Conservation (phyloP, 2,888 invertebrate genomes). For the Leptarthrus brevirostris region DNA sequence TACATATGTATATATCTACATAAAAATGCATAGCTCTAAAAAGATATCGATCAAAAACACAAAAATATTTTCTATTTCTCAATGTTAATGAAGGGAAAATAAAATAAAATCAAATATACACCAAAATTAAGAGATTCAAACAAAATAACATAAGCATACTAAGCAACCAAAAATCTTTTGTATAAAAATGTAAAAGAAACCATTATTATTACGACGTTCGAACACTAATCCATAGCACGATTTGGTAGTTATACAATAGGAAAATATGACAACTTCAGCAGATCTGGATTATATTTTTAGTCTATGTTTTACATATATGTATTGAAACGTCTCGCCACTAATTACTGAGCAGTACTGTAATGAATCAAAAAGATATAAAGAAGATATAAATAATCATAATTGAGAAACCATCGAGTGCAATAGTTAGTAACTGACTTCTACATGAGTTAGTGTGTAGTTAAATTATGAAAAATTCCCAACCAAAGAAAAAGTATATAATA, state of each 20-base stretch:
- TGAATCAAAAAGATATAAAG: slow-evolving; percentile 12
- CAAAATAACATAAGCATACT: neutral
- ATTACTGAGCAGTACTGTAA: slow-evolving; percentile 25
- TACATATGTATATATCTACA: neutral
- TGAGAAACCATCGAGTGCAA: too few relatives aligned
- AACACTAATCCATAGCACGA: neutral
- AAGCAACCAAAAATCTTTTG: neutral
- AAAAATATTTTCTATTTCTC: neutral
- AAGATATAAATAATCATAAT: neutral
- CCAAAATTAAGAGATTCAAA: neutral
- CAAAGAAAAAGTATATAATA: too few relatives aligned
- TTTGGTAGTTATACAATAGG: neutral
- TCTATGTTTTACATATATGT: neutral
- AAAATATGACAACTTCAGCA: neutral
- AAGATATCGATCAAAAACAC: neutral
- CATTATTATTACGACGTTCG: neutral
- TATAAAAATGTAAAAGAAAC: neutral
- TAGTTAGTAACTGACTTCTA: too few relatives aligned
- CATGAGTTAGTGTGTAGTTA: too few relatives aligned
- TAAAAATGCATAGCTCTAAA: too few relatives aligned
- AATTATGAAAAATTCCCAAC: too few relatives aligned
- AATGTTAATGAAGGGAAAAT: neutral
- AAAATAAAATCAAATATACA: neutral
- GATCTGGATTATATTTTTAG: neutral
- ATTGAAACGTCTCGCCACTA: neutral